Percentiles rank a stretch among this genome's conserved stretches.
Conservation (phyloP, 1,140 invertebrate species). For the Bombus superbus region DNA sequence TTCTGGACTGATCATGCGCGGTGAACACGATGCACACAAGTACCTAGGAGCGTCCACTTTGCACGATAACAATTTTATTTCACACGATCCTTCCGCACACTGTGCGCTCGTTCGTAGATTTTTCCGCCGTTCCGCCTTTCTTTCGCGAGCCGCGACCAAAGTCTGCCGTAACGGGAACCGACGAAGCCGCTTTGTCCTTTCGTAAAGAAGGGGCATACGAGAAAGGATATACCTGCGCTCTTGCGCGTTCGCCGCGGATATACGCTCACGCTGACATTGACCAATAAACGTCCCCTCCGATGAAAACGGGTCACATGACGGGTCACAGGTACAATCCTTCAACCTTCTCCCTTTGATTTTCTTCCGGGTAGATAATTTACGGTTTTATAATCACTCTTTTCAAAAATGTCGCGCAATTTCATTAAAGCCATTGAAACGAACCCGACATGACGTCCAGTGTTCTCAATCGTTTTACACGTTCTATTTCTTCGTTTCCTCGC, state of each 20-base stretch:
- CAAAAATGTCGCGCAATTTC: neutral
- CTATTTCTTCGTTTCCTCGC: neutral
- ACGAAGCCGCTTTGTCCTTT: conserved; percentile 39
- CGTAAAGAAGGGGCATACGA: conserved; percentile 39
- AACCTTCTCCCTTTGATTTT: neutral
- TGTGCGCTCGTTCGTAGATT: neutral
- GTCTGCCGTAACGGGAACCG: conserved; percentile 51
- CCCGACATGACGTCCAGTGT: neutral
- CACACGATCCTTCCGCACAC: neutral
- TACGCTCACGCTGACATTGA: conserved; percentile 21
- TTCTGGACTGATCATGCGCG: conserved; percentile 59
- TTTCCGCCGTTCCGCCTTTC: conserved; percentile 23
- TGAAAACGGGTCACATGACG: conserved; percentile 8
- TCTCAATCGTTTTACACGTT: too few species aligned
- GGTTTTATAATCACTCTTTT: neutral
- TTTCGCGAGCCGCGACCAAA: conserved; percentile 20
- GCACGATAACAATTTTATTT: neutral
- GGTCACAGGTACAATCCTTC: conserved; percentile 8
- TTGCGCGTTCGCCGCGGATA: conserved; percentile 38
- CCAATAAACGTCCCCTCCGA: conserved; percentile 23
- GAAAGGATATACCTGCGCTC: conserved; percentile 45
- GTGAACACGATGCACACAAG: conserved; percentile 10
- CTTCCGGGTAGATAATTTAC: neutral
- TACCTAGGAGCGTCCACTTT: conserved; percentile 28
- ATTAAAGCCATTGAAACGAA: neutral